Evolutionary conservation across 2,797 vertebrate species (phyloP).

Genomic region (Phrynocephalus guinanensis): DNA sequence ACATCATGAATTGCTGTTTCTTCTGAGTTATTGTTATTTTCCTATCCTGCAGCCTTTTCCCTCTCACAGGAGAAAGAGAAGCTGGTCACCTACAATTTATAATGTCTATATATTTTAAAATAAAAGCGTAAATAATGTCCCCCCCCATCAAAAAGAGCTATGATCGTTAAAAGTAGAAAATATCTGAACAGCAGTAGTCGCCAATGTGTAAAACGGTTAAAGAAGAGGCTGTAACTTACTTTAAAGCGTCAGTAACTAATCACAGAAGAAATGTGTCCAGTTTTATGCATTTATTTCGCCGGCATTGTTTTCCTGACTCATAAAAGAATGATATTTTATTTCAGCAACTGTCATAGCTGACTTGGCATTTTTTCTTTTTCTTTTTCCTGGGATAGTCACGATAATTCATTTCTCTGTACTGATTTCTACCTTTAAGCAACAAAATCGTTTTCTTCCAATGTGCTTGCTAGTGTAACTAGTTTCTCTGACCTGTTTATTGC

Average conservation of each 20-base stretch:
- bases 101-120: constrained; percentile 62
- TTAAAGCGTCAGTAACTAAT: constrained; percentile 78
- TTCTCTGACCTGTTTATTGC: constrained; percentile 62
- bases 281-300: constrained; percentile 80
- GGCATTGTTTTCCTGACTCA: constrained; percentile 79
- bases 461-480: constrained; percentile 66
- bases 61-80: constrained; percentile 42
- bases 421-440: constrained; percentile 71
- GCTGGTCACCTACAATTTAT: constrained; percentile 59
- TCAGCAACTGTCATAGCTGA: constrained; percentile 75
- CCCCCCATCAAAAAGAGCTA: constrained; percentile 49
- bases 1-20: constrained; percentile 59
- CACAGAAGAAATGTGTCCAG: constrained; percentile 77
- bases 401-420: constrained; percentile 66
- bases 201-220: constrained; percentile 68
- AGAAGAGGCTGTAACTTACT: constrained; percentile 78
- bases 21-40: constrained; percentile 44
- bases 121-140: constrained; percentile 73
- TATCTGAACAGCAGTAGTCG: constrained; percentile 70
- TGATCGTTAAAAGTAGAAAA: constrained; percentile 66
- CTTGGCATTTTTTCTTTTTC: constrained; percentile 75
- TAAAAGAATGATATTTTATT: constrained; percentile 79
- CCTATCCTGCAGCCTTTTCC: constrained; percentile 4
- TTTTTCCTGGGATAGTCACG: constrained; percentile 74
- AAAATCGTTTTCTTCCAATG: constrained; percentile 69